phyloP scores from a whole-genome alignment of 2,888 invertebrate genomes.

The Pelosia muscerda region DNA sequence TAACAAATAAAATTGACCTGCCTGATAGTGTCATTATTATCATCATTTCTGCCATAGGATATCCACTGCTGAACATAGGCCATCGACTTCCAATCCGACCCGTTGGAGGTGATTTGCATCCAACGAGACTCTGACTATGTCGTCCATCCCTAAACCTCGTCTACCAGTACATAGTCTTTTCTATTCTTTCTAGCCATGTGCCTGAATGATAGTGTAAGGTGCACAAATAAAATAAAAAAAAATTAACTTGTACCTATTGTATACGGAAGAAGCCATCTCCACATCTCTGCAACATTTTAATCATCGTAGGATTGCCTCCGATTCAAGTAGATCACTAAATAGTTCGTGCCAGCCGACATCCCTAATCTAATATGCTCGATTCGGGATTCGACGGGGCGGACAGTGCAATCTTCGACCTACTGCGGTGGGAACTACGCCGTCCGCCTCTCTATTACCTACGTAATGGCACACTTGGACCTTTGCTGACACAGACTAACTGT shows the following conservation, averaged over 20 bases:
- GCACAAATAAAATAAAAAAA: not conserved
- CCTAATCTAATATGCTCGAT: constrained; percentile 78
- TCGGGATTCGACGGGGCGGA: constrained; percentile 57
- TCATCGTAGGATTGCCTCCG: constrained; percentile 52
- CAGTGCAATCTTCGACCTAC: constrained; percentile 69
- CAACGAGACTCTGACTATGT: too few relatives aligned
- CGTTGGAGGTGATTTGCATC: too few relatives aligned
- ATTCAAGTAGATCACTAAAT: constrained; percentile 72
- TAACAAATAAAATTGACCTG: constrained; percentile 1
- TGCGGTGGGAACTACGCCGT: constrained; percentile 60
- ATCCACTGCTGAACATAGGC: too few relatives aligned
- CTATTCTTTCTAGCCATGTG: too few relatives aligned
- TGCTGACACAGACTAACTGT: constrained; percentile 60
- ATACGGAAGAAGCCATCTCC: constrained; percentile 50
- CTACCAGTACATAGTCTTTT: too few relatives aligned
- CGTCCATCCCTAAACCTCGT: too few relatives aligned
- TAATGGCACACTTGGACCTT: constrained; percentile 57
- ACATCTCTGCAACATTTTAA: constrained; percentile 30
- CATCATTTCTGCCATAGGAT: too few relatives aligned
- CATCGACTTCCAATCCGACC: too few relatives aligned
- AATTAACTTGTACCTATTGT: not conserved
- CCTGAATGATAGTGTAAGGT: not conserved
- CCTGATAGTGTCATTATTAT: too few relatives aligned
- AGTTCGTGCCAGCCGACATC: constrained; percentile 70
- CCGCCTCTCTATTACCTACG: constrained; percentile 62